phyloP scores from a whole-genome alignment of 2,113 vertebrate genomes.

The Sceloporus undulatus region DNA sequence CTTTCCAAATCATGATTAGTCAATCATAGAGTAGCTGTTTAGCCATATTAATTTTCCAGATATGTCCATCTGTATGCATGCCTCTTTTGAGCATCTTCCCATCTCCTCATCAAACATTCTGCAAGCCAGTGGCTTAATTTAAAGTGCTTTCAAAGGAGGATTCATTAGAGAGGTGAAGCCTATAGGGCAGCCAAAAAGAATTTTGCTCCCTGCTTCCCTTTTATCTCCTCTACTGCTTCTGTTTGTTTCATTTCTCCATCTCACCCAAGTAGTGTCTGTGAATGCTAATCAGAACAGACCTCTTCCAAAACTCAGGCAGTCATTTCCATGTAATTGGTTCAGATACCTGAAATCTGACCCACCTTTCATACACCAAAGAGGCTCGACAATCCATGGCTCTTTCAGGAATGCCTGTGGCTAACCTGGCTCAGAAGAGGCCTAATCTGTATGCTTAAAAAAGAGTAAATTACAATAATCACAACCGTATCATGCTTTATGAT shows the following conservation, averaged over 20 bases:
- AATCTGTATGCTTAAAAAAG: constrained; percentile 17
- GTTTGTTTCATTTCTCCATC: neutral
- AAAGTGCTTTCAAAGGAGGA: neutral
- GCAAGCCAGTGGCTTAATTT: constrained; percentile 3
- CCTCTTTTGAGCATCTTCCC: neutral
- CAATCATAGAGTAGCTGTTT: accelerated
- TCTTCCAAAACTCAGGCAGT: constrained; percentile 33
- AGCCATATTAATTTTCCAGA: accelerated
- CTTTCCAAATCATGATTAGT: accelerated
- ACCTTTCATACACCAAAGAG: constrained; percentile 15
- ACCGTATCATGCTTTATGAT: neutral
- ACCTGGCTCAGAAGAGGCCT: constrained; percentile 4
- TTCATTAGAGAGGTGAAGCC: neutral
- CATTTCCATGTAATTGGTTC: constrained; percentile 46
- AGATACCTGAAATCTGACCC: constrained; percentile 35
- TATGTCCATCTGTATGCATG: accelerated
- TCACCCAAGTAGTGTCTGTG: neutral
- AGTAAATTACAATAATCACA: neutral
- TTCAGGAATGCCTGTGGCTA: neutral
- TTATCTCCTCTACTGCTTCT: constrained; percentile 11
- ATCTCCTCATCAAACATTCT: neutral
- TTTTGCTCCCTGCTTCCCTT: constrained; percentile 11
- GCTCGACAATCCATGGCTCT: constrained; percentile 23
- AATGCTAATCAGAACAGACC: constrained; percentile 21
- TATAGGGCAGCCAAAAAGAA: constrained; percentile 20